A percentile compares a stretch with the other conserved stretches of the same genome.
These are phyloP conservation scores for Catostylus mosaicus DNA, from an alignment of 30 jellyfish, hydroid and myxozoan genomes.

Conservation along the genomic window DNA sequence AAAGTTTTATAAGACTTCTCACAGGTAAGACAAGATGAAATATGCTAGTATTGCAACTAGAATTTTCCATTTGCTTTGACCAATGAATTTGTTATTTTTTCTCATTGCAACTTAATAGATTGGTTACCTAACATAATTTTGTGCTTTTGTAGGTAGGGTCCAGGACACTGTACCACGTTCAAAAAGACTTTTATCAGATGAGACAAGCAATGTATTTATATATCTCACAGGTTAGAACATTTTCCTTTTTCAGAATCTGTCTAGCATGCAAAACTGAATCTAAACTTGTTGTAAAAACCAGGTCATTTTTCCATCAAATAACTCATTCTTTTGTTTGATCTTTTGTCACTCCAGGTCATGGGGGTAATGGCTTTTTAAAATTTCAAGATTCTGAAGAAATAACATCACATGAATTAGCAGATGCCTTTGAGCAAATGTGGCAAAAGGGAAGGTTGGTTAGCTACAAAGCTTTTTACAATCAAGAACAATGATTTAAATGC, in stretches of 20 bases:
- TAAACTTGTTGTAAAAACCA: too few relatives aligned
- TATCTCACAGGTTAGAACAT: conserved; percentile 73
- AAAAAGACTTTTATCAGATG: conserved; percentile 86
- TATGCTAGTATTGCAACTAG: too few relatives aligned
- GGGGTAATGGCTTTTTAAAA: conserved; percentile 94
- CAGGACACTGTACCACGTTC: conserved; percentile 89
- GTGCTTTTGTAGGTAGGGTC: conserved; percentile 64
- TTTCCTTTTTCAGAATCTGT: not conserved
- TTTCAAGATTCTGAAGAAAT: conserved; percentile 94
- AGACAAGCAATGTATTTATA: conserved; percentile 84
- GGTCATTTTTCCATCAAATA: too few relatives aligned
- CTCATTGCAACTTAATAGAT: too few relatives aligned
- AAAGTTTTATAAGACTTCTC: conserved; percentile 69
- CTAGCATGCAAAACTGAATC: not conserved
- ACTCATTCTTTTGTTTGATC: conserved; percentile 2
- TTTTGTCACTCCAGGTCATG: conserved; percentile 72
- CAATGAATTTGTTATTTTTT: too few relatives aligned
- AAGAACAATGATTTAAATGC: too few relatives aligned
- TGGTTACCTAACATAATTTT: too few relatives aligned
- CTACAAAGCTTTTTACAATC: too few relatives aligned
- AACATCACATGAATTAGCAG: conserved; percentile 83
- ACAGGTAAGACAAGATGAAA: conserved; percentile 42
- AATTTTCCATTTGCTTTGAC: too few relatives aligned
- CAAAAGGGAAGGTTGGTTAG: conserved; percentile 73
- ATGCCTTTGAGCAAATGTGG: conserved; percentile 96